phyloP scores from a whole-genome alignment of 2,888 invertebrate genomes.

The Callyntrura sp. region DNA sequence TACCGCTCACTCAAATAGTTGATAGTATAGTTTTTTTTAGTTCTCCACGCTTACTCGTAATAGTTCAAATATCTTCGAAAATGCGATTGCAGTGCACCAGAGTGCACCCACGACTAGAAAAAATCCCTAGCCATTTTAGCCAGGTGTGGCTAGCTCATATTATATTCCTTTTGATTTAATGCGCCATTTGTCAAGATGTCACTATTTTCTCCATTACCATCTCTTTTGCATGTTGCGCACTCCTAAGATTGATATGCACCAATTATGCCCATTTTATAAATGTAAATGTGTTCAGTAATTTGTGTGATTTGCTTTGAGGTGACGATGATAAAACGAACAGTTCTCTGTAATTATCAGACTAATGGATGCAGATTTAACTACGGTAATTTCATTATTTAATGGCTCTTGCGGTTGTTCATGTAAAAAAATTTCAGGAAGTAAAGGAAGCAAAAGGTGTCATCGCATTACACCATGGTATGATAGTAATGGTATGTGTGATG shows the following conservation, averaged over 20 bases:
- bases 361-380: slow-evolving; percentile 34
- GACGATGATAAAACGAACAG: slow-evolving; percentile 61
- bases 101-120: not conserved
- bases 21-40: too few relatives aligned
- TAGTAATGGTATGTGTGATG: slow-evolving; percentile 11
- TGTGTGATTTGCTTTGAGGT: slow-evolving; percentile 49
- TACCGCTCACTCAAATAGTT: too few relatives aligned
- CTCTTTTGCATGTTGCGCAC: not conserved
- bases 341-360: slow-evolving; percentile 55
- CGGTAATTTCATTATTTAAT: not conserved
- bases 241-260: not conserved
- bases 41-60: too few relatives aligned
- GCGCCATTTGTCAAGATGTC: too few relatives aligned
- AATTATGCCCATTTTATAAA: not conserved
- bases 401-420: slow-evolving; percentile 43
- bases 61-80: too few relatives aligned
- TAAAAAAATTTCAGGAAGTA: slow-evolving; percentile 70
- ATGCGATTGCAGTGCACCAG: too few relatives aligned
- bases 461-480: not conserved
- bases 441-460: not conserved
- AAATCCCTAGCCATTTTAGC: too few relatives aligned
- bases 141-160: too few relatives aligned
- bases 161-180: too few relatives aligned
- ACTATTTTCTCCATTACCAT: too few relatives aligned
- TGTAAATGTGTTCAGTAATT: not conserved